phyloP scores from a whole-genome alignment of 2,888 invertebrate genomes.

The Parelbella ahira region DNA sequence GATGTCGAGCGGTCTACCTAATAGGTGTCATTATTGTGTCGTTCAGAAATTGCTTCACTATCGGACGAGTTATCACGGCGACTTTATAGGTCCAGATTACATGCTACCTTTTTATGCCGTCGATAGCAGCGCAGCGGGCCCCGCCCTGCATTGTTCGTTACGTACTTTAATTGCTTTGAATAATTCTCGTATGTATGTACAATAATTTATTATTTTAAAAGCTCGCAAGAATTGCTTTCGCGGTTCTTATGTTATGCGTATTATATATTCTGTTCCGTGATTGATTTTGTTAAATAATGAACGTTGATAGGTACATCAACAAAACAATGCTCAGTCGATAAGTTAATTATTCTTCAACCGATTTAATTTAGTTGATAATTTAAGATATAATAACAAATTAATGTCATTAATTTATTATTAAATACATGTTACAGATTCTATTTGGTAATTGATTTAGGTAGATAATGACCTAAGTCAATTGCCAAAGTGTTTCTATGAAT shows the following conservation, averaged over 20 bases:
- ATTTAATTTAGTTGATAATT: too few species aligned
- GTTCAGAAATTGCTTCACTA: constrained; percentile 77
- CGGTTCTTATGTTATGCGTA: not conserved
- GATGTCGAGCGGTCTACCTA: constrained; percentile 59
- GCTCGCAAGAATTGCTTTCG: not conserved
- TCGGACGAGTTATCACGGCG: constrained; percentile 71
- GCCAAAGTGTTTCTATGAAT: too few species aligned
- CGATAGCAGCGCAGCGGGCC: constrained; percentile 16
- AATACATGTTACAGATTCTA: too few species aligned
- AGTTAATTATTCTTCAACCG: too few species aligned
- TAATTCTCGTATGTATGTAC: constrained; percentile 13
- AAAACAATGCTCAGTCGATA: too few species aligned
- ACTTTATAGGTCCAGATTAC: constrained; percentile 76
- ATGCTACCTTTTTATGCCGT: constrained; percentile 43
- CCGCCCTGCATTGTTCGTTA: constrained; percentile 19
- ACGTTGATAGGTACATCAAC: too few species aligned
- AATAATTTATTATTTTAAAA: constrained; percentile 9
- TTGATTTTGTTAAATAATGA: not conserved
- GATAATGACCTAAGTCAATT: too few species aligned
- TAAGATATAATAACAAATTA: too few species aligned
- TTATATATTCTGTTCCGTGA: not conserved
- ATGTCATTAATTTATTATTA: too few species aligned
- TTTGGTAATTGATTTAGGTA: too few species aligned
- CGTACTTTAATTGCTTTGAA: constrained; percentile 24
- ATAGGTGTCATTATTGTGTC: constrained; percentile 78